Conservation (phyloP, 2,113 vertebrate species). For the Micromys minutus region DNA sequence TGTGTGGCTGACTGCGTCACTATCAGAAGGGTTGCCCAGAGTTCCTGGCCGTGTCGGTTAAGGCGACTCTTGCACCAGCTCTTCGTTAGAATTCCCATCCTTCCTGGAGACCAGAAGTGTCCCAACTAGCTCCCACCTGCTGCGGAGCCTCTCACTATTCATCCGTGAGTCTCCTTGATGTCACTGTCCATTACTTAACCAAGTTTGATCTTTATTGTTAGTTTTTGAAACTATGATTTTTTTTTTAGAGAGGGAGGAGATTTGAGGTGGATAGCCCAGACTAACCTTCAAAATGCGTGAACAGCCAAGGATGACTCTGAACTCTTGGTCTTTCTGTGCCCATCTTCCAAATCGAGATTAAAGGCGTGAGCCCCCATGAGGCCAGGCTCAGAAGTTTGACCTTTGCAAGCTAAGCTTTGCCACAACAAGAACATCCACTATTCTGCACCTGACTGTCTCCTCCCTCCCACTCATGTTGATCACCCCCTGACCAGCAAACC, state of each 20-base stretch:
- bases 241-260: background rate
- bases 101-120: background rate
- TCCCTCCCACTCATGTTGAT: background rate
- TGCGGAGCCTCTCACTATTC: accelerated
- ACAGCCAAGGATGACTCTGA: background rate
- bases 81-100: accelerated
- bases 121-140: background rate
- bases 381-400: background rate
- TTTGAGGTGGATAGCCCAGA: background rate
- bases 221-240: background rate
- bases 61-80: background rate
- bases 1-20: accelerated
- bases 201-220: background rate
- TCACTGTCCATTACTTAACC: background rate
- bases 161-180: background rate
- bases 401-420: background rate
- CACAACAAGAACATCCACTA: background rate
- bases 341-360: background rate
- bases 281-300: background rate
- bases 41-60: accelerated
- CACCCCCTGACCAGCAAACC: background rate
- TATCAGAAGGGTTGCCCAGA: background rate
- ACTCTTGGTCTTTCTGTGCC: background rate
- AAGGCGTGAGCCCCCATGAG: background rate
- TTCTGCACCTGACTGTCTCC: background rate